These are phyloP conservation scores for Alexandromys oeconomus DNA, from an alignment of 2,797 vertebrate species.

Conservation along the genomic window DNA sequence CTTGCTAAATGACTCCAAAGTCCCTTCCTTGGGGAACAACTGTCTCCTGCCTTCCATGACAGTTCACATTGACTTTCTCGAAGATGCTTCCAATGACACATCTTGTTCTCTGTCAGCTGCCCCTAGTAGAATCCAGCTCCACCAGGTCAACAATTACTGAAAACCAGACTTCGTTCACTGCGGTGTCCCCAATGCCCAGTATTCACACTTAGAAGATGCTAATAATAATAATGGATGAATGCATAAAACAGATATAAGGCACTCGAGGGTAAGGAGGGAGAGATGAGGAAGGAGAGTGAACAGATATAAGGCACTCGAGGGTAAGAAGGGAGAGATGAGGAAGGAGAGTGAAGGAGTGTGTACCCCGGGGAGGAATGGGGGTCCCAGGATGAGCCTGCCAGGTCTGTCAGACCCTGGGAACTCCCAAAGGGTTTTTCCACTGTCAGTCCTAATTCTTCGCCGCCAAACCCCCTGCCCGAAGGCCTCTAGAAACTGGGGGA, in stretches of 20 bases:
- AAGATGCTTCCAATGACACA: neutral
- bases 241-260: constrained; percentile 16
- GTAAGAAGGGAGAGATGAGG: neutral
- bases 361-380: neutral
- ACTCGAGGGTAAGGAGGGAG: neutral
- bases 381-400: neutral
- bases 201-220: neutral
- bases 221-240: constrained; percentile 59
- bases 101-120: neutral
- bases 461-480: constrained; percentile 3
- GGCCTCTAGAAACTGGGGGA: constrained; percentile 47
- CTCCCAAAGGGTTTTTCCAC: neutral
- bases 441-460: constrained; percentile 17
- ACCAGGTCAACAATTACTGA: neutral
- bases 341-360: neutral
- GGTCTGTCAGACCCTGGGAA: neutral
- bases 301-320: neutral
- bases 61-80: neutral
- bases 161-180: neutral
- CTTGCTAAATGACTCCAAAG: neutral
- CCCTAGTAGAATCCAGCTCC: neutral
- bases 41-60: neutral
- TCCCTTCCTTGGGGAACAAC: neutral
- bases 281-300: constrained; percentile 31
- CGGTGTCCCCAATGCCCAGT: neutral